A percentile compares a stretch with the other conserved stretches of the same genome.
phyloP scores from a whole-genome alignment of 2,113 vertebrate genomes.

The Cinclus mexicanus region DNA sequence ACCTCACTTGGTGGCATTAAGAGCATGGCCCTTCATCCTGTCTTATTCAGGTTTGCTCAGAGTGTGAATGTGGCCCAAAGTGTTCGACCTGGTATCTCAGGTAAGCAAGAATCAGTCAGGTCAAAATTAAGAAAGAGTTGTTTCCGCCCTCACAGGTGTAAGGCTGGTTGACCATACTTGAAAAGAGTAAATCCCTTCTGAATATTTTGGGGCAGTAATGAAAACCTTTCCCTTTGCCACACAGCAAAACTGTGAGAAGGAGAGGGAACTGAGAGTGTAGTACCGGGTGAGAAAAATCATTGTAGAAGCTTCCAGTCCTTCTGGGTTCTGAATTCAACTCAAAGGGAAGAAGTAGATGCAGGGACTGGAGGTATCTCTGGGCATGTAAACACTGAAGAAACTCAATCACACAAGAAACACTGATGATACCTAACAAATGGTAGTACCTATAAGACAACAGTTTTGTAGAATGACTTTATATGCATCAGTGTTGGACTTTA shows the following conservation, averaged over 20 bases:
- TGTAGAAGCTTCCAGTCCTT: neutral
- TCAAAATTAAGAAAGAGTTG: neutral
- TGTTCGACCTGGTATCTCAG: neutral
- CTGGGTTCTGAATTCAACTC: neutral
- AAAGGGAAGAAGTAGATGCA: neutral
- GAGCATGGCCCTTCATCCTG: neutral
- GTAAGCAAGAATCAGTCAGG: neutral
- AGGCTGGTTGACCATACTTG: neutral
- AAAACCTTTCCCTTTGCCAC: neutral
- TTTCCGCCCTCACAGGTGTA: neutral
- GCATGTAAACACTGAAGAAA: neutral
- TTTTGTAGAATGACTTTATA: neutral
- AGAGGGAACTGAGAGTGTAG: neutral
- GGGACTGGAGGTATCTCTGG: neutral
- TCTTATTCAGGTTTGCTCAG: neutral
- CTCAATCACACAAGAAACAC: neutral
- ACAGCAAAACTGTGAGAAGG: neutral
- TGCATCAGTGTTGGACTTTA: neutral
- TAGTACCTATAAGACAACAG: accelerated
- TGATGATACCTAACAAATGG: neutral
- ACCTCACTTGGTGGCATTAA: neutral
- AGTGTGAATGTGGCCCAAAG: neutral
- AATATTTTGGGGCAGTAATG: neutral
- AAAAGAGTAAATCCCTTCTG: neutral
- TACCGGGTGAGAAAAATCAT: neutral